Percentiles rank a stretch among this genome's conserved stretches.
These are phyloP conservation scores for Kryptolebias ocellatus DNA, from an alignment of 2,797 vertebrate genomes.

Conservation along the genomic window DNA sequence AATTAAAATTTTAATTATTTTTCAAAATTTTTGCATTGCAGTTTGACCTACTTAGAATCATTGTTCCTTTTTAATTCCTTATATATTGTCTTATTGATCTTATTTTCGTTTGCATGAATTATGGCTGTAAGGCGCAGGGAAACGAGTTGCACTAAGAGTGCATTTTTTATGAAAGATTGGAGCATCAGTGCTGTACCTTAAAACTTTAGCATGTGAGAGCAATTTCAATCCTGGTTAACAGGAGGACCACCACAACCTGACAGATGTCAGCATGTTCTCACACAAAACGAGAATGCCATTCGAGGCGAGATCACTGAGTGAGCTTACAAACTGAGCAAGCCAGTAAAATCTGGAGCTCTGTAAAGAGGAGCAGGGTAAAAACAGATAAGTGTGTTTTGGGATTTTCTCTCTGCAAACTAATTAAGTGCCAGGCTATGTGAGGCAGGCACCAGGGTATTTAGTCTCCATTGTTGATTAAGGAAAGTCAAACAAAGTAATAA, in stretches of 20 bases:
- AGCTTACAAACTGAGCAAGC: constrained; percentile 5
- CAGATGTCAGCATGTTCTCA: constrained; percentile 18
- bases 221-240: constrained; percentile 3
- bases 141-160: too few species aligned
- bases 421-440: background rate
- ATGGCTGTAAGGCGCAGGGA: too few species aligned
- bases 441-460: constrained; percentile 1
- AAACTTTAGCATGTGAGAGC: background rate
- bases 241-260: constrained; percentile 3
- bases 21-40: too few species aligned
- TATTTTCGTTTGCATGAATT: too few species aligned
- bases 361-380: constrained; percentile 3
- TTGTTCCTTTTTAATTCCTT: too few species aligned
- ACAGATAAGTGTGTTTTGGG: constrained; percentile 5
- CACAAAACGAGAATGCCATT: background rate
- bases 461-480: constrained; percentile 8
- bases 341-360: constrained; percentile 1
- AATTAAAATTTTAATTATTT: too few species aligned
- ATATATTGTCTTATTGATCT: too few species aligned
- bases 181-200: background rate
- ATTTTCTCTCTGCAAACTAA: constrained; percentile 8
- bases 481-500: constrained; percentile 4
- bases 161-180: background rate
- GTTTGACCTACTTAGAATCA: too few species aligned
- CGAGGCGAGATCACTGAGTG: constrained; percentile 2